Conservation (phyloP, 2,113 vertebrate genomes). For the Indicator indicator region DNA sequence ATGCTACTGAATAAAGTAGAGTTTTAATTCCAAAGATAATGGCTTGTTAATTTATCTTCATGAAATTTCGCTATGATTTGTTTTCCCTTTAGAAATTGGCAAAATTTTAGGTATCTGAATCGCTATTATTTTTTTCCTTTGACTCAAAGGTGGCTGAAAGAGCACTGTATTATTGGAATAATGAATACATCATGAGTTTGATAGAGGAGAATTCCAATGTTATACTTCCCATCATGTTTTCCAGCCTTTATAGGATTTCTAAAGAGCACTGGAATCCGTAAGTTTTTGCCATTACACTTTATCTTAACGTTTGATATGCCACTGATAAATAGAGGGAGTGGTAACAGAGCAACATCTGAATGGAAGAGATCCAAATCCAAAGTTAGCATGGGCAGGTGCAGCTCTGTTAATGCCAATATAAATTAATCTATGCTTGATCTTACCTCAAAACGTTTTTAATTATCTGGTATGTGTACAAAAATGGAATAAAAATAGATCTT, state of each 20-base stretch:
- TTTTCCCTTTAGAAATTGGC: background rate
- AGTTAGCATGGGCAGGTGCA: background rate
- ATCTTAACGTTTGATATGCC: background rate
- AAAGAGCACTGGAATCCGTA: conserved; percentile 99
- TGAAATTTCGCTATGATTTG: background rate
- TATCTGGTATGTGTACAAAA: conserved; percentile 23
- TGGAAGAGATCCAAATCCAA: background rate
- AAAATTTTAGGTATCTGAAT: background rate
- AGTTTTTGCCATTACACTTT: conserved; percentile 64
- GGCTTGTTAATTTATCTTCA: background rate
- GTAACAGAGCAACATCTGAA: background rate
- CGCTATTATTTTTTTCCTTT: conserved; percentile 13
- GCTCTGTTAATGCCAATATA: background rate
- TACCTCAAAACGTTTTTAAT: conserved; percentile 21
- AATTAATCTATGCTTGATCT: background rate
- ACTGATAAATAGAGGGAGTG: background rate
- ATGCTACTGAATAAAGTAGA: background rate
- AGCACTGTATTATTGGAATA: conserved; percentile 99
- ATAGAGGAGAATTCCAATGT: conserved; percentile 99
- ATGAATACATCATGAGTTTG: conserved; percentile 99
- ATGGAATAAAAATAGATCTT: conserved; percentile 30
- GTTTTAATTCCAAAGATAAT: background rate
- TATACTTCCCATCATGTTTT: conserved; percentile 99
- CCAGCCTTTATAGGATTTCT: conserved; percentile 99
- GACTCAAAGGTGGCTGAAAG: conserved; percentile 91